phyloP scores from a whole-genome alignment of 2,113 vertebrate species.

The Cinclus cinclus region DNA sequence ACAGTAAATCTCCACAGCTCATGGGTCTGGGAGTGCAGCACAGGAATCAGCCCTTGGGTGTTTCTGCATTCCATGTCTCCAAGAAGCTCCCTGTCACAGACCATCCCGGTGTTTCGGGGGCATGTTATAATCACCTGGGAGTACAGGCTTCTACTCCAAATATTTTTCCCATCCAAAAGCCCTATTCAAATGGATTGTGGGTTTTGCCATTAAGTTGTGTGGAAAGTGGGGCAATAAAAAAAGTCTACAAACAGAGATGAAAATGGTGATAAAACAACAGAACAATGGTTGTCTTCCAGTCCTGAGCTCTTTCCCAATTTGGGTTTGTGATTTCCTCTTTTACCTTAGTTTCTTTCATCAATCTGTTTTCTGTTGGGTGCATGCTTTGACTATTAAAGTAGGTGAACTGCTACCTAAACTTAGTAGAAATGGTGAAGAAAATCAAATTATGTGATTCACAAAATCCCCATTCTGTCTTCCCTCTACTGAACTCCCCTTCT shows the following conservation, averaged over 20 bases:
- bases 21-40: neutral
- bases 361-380: neutral
- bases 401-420: neutral
- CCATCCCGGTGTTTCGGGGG: neutral
- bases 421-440: neutral
- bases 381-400: neutral
- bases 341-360: neutral
- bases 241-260: neutral
- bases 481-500: neutral
- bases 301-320: neutral
- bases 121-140: neutral
- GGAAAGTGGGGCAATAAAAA: neutral
- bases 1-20: neutral
- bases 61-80: neutral
- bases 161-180: neutral
- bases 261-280: neutral
- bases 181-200: neutral
- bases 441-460: neutral
- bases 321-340: neutral
- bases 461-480: neutral
- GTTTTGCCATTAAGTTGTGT: constrained; percentile 12
- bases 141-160: neutral
- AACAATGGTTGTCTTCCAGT: neutral
- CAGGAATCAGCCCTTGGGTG: neutral
- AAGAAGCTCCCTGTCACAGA: neutral